Evolutionary conservation across 2,113 vertebrate species (phyloP), one percentile per base, ranked within the genome.

Genomic region (Ovibos moschatus): DNA sequence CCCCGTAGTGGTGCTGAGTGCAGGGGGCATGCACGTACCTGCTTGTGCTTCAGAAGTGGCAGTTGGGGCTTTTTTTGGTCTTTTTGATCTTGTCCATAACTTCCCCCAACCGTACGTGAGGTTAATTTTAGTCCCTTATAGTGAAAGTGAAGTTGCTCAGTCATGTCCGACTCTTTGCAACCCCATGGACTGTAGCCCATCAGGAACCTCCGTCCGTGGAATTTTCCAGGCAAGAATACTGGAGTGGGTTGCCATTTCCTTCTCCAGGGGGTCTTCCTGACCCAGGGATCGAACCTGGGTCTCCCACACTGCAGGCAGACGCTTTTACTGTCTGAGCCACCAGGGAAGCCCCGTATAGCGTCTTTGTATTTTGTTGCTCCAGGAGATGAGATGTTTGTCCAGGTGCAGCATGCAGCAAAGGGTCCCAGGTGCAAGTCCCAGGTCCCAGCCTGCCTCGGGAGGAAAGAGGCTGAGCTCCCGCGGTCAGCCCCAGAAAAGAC

Each of bases 201-300:
- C 67, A 40, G n/a, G 64, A 10, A 23, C n/a, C n/a, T 71, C 19
- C 0, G 1, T 36, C n/a, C n/a, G 36, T 23, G n/a, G 19, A 3
- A 12, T 40, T 71, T 40, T 71, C 67, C n/a, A 71, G 67, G 67
- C 67, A 71, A 71, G 67, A 6, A 21, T 23, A 40, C 19, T 6
- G n/a, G 67, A 71, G n/a, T 23, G 67, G 19, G n/a, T 23, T 71
- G n/a, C 67, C 67, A 71, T 71, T 71, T 40, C 67, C n/a, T 71
- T 40, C 67, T 71, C n/a, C n/a, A 71, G 67, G n/a, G 5, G 33
- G 23, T 11, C 19, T 71, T 40, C 67, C n/a, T 23, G 67, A 40
- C n/a, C n/a, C n/a, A 36, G n/a, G 67, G 67, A 40, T 71, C 2
- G 0, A 71, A 71, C 67, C n/a, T 1, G n/a, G n/a, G 19, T 40